These are phyloP conservation scores for Fringilla coelebs DNA, from an alignment of 2,797 vertebrate species.

Conservation along the genomic window DNA sequence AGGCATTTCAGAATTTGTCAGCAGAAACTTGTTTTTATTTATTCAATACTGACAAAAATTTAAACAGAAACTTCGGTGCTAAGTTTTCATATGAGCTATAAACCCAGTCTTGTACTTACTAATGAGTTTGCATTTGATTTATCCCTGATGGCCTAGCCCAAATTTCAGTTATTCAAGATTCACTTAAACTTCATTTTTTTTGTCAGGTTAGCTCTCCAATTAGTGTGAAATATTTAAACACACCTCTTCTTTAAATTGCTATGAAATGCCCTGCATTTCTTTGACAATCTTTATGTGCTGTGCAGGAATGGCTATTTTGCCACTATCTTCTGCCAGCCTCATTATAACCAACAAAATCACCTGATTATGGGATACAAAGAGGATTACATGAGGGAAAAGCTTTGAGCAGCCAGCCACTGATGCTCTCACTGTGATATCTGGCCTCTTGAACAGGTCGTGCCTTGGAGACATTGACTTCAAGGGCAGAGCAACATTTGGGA, in stretches of 20 bases:
- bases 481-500: background rate
- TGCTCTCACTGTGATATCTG: background rate
- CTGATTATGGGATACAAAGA: background rate
- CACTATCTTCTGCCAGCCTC: background rate
- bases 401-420: background rate
- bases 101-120: background rate
- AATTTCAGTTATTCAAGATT: background rate
- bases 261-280: background rate
- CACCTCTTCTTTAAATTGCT: background rate
- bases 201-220: background rate
- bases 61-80: background rate
- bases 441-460: rapidly evolving
- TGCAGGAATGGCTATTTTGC: background rate
- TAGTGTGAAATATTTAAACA: background rate
- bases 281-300: background rate
- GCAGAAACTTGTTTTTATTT: background rate
- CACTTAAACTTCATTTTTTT: background rate
- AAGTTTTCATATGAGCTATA: background rate
- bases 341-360: background rate
- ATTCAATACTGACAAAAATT: background rate
- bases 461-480: background rate
- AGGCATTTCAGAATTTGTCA: background rate
- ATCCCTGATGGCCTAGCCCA: background rate
- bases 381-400: background rate
- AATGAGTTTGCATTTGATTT: background rate